phyloP scores from a whole-genome alignment of 53 echinoderm and acorn worm species.

The Henricia sp. region DNA sequence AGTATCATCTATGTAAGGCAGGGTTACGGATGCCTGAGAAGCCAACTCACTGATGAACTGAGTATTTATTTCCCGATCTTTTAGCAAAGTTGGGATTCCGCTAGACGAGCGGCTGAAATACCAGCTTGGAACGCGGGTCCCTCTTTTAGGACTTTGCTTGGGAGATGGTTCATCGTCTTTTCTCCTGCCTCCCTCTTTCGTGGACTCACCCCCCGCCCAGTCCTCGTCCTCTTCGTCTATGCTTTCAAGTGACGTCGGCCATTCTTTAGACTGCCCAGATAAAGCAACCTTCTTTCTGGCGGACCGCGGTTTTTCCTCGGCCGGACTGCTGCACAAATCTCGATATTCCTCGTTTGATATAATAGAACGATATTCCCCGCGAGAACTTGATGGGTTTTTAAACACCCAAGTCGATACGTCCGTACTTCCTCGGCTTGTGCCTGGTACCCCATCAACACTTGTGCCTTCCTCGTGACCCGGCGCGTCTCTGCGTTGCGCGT shows the following conservation, averaged over 20 bases:
- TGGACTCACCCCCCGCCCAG: background rate
- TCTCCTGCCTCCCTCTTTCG: background rate
- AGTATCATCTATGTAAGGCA: conserved; percentile 11
- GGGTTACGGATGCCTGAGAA: background rate
- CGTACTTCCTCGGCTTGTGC: background rate
- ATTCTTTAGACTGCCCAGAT: conserved; percentile 24
- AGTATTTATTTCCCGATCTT: conserved; percentile 18
- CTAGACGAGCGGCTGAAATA: conserved; percentile 39
- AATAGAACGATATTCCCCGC: conserved; percentile 74
- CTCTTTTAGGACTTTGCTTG: conserved; percentile 43
- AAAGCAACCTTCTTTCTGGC: conserved; percentile 8
- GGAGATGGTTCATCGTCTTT: background rate
- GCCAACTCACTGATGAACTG: conserved; percentile 22
- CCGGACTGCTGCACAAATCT: conserved; percentile 63
- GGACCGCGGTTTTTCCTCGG: background rate
- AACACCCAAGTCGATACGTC: background rate
- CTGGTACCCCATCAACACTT: background rate
- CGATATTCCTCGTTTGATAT: conserved; percentile 74
- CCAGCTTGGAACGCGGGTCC: conserved; percentile 42
- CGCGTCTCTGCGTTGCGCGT: background rate
- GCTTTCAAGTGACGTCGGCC: conserved; percentile 51
- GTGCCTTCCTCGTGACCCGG: background rate
- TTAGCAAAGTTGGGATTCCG: conserved; percentile 30
- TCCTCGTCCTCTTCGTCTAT: conserved; percentile 64
- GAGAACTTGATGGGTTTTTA: background rate